phyloP scores from a whole-genome alignment of 2,888 invertebrate genomes.

The Drosophila subsilvestris region DNA sequence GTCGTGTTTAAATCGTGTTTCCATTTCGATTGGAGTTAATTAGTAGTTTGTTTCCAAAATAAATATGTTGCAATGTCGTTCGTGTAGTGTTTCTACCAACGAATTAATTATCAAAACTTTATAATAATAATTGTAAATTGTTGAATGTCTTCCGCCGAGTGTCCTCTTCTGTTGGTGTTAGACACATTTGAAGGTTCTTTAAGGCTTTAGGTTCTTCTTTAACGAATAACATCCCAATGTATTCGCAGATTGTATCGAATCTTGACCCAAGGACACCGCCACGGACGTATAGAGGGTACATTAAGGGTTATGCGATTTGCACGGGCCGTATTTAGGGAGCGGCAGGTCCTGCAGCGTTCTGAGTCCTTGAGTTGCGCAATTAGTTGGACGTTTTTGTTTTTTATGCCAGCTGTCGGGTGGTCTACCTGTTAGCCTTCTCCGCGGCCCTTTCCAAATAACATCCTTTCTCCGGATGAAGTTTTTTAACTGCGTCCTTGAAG shows the following conservation, averaged over 20 bases:
- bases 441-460: constrained; percentile 42
- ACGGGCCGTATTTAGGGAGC: constrained; percentile 38
- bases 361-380: constrained; percentile 66
- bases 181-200: not conserved
- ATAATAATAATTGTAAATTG: too few relatives aligned
- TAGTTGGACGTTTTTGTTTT: constrained; percentile 55
- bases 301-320: constrained; percentile 63
- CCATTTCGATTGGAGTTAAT: constrained; percentile 44
- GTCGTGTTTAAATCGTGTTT: constrained; percentile 35
- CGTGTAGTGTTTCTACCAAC: too few relatives aligned
- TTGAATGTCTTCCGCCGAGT: not conserved
- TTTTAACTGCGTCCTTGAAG: constrained; percentile 58
- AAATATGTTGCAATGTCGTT: too few relatives aligned
- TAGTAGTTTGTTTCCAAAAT: constrained; percentile 10
- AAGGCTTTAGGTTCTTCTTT: not conserved
- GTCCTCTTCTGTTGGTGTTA: not conserved
- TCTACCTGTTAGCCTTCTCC: constrained; percentile 63
- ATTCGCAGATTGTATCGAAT: constrained; percentile 12
- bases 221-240: not conserved
- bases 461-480: constrained; percentile 55
- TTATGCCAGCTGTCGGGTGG: constrained; percentile 54
- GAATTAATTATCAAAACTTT: not conserved
- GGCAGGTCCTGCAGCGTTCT: constrained; percentile 56
- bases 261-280: constrained; percentile 25
- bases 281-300: constrained; percentile 18